Conservation (phyloP, 2,888 invertebrate genomes). For the Cerceris ruficornis region DNA sequence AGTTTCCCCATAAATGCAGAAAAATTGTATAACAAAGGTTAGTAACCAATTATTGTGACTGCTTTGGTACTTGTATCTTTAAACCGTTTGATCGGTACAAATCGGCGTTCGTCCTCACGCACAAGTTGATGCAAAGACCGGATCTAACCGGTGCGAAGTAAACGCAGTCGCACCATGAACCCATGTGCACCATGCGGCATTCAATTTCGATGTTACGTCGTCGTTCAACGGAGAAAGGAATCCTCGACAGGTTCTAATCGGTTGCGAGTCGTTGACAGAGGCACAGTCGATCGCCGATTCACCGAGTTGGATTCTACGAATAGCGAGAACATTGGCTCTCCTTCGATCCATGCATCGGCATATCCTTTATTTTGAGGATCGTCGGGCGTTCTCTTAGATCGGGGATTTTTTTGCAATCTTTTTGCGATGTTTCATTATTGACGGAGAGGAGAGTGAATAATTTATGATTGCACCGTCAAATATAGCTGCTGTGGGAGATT, state of each 20-base stretch:
- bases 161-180: background rate
- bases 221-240: constrained; percentile 7
- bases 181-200: background rate
- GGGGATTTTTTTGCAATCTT: too few species aligned
- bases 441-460: too few species aligned
- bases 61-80: background rate
- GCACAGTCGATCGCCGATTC: constrained; percentile 2
- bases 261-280: constrained; percentile 1
- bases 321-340: background rate
- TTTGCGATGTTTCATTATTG: too few species aligned
- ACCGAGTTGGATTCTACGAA: background rate
- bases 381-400: too few species aligned
- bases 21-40: too few species aligned
- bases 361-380: too few species aligned
- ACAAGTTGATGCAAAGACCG: constrained; percentile 2
- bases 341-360: too few species aligned
- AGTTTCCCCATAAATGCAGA: too few species aligned
- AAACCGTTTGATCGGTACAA: constrained; percentile 1
- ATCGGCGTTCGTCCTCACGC: constrained; percentile 26
- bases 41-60: too few species aligned
- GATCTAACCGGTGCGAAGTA: background rate
- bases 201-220: constrained; percentile 1
- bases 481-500: too few species aligned
- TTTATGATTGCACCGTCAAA: too few species aligned
- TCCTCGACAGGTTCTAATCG: constrained; percentile 14